Evolutionary conservation across 2,888 invertebrate species (phyloP), one percentile per base, ranked within the genome.

Genomic region (Frankliniella fusca): DNA sequence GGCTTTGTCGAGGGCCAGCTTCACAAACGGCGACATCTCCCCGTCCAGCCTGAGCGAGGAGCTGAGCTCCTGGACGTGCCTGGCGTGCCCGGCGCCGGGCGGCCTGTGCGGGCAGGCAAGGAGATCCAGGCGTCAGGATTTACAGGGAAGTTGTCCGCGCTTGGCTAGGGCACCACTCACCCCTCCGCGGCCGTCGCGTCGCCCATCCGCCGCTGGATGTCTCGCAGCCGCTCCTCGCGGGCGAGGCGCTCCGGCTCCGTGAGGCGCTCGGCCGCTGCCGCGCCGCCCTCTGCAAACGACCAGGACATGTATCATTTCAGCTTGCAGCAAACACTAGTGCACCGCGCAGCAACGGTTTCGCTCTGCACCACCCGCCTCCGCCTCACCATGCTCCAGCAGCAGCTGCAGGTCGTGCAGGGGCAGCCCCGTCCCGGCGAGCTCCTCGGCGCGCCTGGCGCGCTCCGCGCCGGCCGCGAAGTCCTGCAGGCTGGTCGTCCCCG

Each of bases 321-420:
- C 38, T 38, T 38, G 3, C 2, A 38, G 5, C 38, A 5, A 38
- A 38, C 38, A 38, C 38, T 38, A 3, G 38, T 38, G 2, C 38
- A 5, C 38, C 38, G 38, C 38, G 38, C 38, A 2, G 38, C 38
- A 2, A 38, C 38, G 38, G 3, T 5, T 38, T 5, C 38, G 38
- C 38, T 5, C 54, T 3, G 54, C 70, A 3, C 11, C 23, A 7
- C n/a, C 70, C 11, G 9, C 20, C 65, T 1, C 65, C 20, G 15
- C 9, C 23, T 76, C 27, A 76, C 70, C 70, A 27, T 76, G 70
- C 23, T 27, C 27, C 11, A 76, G 70, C 23, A 76, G 23, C 70
- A 76, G 70, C 70, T 23, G 70, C 27, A 76, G 70, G 27, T 76
- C 70, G 27, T 23, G 23, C 70, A 76, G 70, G 70, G 70, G 70